Base-by-base conservation (phyloP, 2,113 vertebrate genomes). In the Tauraco erythrolophus region DNA sequence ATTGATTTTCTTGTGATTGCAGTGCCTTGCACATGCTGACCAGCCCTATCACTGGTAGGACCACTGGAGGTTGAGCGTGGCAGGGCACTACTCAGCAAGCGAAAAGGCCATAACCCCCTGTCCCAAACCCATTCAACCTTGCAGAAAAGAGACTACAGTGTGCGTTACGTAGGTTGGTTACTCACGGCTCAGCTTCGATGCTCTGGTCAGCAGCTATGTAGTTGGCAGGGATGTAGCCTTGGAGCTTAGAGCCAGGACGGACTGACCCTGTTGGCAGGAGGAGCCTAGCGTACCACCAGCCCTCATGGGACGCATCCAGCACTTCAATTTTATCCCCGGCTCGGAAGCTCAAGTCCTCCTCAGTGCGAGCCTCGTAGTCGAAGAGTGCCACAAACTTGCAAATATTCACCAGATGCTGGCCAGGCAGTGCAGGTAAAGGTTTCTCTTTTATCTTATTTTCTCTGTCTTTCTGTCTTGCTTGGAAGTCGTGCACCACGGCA, bases 201-300 rank as follows among this genome's bases (percentile, higher is more conserved):
- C 99, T 99, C 79, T 98, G 98, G 92, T 99, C 97, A 18, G 97
- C 98, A 2, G 99, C 99, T 91, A 99, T 98, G 74, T 99, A 99
- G 88, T 99, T 99, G 6, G 99, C 98, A 11, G 99, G 99, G 89
- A 99, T 98, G 81, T 99, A 99, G 37, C 99, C 99, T 68, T 97
- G 39, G 35, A 97, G 95, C 39, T 95, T 96, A 66, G 89, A 85
- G 37, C 92, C 82, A 14, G 86, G 88, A 76, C 70, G 5, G 91
- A 94, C 14, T 95, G 35, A 66, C 85, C 97, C 91, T 48, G 54
- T n/a, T 19, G 98, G 98, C 91, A 99, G 85, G 23, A 98, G 98
- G 13, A 98, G 98, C 76, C 74, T 98, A 7, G 99, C 99, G 0
- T 98, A 83, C 99, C 99, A 99, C 99, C 99, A 99, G 7, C 99